Base-by-base conservation (phyloP, 2,888 invertebrate genomes). In the Eudemis profundana region DNA sequence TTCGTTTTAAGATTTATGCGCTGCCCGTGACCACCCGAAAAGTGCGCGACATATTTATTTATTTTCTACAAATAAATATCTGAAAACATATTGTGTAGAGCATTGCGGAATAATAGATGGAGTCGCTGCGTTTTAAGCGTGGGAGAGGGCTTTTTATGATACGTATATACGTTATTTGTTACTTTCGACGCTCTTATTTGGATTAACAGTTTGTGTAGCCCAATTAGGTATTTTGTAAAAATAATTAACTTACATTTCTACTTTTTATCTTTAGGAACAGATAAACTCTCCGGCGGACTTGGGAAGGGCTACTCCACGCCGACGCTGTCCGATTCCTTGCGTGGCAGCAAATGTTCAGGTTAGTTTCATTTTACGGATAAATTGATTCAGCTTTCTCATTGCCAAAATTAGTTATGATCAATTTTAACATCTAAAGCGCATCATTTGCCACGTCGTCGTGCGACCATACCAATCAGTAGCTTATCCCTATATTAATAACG, bases 261-360 rank as follows among this genome's bases (percentile, higher is more conserved):
- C n/a, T n/a, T 50, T 56, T 68, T 74, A 74, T 61, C 78, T 23
- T 23, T 60, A 93, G 92, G 91, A 68, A 75, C 90, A 64, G 92
- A 93, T 46, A 93, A 93, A 77, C 75, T 92, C 61, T 77, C 84
- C 33, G 81, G 86, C 53, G 86, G 87, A 33, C 79, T 92, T 61
- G 77, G 83, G 64, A 93, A 93, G 73, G 87, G 88, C n/a, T 93
- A 92, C 77, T 80, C 88, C 12, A 83, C 92, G 7, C 81, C 87
- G 0, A 81, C 86, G 15, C 83, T 93, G 59, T 84, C 91, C n/a
- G 92, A 92, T 67, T 82, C 90, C 10, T 82, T 92, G n/a, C 84
- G 92, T 36, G 84, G 86, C 54, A 78, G 87, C 12, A 93, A 92
- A 82, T 93, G 92, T 79, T 72, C 92, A 86, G 92, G 92, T 92